phyloP scores from a whole-genome alignment of 2,888 invertebrate species.

The Lepeophtheirus nordmannii region DNA sequence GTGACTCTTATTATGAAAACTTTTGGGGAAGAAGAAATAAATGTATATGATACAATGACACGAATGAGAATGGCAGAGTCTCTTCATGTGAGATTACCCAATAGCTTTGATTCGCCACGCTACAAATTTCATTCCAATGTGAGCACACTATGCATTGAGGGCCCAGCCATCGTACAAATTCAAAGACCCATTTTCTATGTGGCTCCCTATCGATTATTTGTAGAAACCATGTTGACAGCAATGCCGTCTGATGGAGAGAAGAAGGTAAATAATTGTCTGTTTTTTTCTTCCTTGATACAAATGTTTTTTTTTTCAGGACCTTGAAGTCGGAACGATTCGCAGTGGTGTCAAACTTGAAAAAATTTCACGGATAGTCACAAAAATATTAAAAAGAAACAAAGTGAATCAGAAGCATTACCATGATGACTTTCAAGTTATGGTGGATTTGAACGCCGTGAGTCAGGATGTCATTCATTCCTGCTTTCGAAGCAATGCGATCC shows the following conservation, averaged over 20 bases:
- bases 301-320: neutral
- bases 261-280: neutral
- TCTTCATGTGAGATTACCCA: constrained; percentile 3
- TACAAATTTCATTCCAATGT: constrained; percentile 2
- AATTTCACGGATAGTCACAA: neutral
- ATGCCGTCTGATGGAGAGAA: neutral
- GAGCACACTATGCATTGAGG: constrained; percentile 4
- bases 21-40: constrained; percentile 9
- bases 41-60: neutral
- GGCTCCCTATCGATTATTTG: neutral
- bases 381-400: neutral
- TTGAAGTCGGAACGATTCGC: neutral
- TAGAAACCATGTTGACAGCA: neutral
- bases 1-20: constrained; percentile 60
- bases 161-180: constrained; percentile 10
- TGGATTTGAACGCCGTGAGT: neutral
- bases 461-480: constrained; percentile 2
- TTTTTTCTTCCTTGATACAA: neutral
- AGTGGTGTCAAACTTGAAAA: neutral
- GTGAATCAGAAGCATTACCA: neutral
- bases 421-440: neutral
- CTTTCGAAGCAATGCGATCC: neutral
- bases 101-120: neutral
- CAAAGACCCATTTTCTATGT: neutral
- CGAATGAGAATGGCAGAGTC: constrained; percentile 12